A percentile compares a stretch with the other conserved stretches of the same genome.
These are phyloP conservation scores for Sitodiplosis mosellana DNA, from an alignment of 1,140 invertebrate genomes.

Conservation along the genomic window DNA sequence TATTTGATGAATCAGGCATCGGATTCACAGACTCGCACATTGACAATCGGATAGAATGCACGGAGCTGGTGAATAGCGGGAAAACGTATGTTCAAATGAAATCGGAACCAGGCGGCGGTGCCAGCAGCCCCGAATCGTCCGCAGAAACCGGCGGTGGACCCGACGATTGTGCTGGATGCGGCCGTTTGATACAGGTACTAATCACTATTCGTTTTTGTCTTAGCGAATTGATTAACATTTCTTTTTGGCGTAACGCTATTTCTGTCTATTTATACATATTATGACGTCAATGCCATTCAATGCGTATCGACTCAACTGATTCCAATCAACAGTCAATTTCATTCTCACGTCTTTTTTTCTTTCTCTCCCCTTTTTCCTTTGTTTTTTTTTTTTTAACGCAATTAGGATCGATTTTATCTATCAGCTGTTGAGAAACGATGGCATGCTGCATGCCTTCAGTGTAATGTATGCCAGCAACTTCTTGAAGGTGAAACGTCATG, in stretches of 20 bases:
- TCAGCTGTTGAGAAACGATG: constrained; percentile 81
- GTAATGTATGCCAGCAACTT: constrained; percentile 73
- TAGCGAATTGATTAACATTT: background rate
- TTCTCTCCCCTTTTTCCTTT: background rate
- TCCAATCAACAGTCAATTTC: no score
- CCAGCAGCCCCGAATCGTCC: constrained; percentile 23
- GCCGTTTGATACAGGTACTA: constrained; percentile 22
- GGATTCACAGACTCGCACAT: background rate
- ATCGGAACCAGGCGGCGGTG: constrained; percentile 22
- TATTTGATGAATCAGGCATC: constrained; percentile 1
- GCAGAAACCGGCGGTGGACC: constrained; percentile 14
- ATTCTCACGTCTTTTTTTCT: no score
- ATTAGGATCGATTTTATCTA: constrained; percentile 77
- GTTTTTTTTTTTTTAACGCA: background rate
- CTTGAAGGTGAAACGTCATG: constrained; percentile 84
- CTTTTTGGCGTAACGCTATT: background rate
- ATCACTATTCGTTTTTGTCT: background rate
- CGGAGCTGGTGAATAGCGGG: background rate
- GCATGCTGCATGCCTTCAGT: constrained; percentile 82
- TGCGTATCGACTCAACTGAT: background rate
- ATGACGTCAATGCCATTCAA: background rate
- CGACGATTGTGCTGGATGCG: constrained; percentile 25
- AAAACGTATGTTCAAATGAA: constrained; percentile 12
- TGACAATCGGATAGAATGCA: background rate
- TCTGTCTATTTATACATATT: background rate